Evolutionary conservation across 2,888 invertebrate genomes (phyloP).

Genomic region (Lottia scabra): DNA sequence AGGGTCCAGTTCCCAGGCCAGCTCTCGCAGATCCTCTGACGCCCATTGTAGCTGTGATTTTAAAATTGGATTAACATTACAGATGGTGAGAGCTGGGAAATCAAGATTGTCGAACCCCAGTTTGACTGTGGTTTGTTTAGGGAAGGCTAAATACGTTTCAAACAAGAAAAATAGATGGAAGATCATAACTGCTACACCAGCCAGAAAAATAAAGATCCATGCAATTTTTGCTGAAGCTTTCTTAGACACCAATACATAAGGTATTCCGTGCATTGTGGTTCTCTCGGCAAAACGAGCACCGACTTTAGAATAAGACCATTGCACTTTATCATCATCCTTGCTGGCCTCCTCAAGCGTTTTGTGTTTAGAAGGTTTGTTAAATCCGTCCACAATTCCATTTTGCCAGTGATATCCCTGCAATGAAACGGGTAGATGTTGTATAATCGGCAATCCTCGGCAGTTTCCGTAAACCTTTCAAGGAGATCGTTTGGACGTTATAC

Average conservation of each 20-base stretch:
- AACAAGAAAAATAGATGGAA: constrained; percentile 35
- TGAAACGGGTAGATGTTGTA: no score
- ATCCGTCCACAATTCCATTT: no score
- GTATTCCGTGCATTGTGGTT: neutral
- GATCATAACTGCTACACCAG: constrained; percentile 23
- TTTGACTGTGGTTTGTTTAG: constrained; percentile 35
- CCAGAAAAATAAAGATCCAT: constrained; percentile 36
- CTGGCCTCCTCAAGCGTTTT: no score
- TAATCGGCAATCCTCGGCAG: no score
- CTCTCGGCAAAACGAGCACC: neutral
- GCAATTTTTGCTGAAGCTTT: constrained; percentile 10
- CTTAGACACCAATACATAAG: neutral
- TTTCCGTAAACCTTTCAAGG: no score
- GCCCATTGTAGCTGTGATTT: neutral
- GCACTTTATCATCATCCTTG: neutral
- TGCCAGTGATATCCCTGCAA: no score
- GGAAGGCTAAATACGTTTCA: constrained; percentile 31
- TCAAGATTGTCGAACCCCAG: constrained; percentile 37
- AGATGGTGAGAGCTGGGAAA: constrained; percentile 49
- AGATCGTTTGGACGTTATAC: no score
- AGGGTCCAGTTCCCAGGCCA: neutral
- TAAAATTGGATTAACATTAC: constrained; percentile 49
- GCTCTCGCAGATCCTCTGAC: neutral
- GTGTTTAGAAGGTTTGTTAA: no score
- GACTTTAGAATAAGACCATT: neutral